Percentiles rank a stretch among this genome's conserved stretches.
phyloP scores from a whole-genome alignment of 2,888 invertebrate genomes.

The Lasius fuliginosus region DNA sequence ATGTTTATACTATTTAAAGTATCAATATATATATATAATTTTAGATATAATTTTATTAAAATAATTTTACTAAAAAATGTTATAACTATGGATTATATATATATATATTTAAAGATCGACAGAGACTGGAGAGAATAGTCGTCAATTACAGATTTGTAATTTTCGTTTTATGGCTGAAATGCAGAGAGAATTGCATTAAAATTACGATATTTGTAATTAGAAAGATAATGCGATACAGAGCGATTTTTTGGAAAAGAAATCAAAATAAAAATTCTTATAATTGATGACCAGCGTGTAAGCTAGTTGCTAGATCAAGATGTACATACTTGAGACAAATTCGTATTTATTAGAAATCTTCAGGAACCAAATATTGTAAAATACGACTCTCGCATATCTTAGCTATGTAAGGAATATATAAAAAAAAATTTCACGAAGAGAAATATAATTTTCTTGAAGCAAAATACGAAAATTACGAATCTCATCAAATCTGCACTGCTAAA shows the following conservation, averaged over 20 bases:
- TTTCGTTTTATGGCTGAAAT: background rate
- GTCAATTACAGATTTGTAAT: background rate
- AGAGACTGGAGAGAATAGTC: background rate
- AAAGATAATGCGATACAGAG: too few relatives aligned
- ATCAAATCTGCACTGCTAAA: background rate
- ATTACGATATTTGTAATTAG: background rate
- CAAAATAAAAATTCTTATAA: background rate
- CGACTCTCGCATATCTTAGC: background rate
- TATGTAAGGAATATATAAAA: background rate
- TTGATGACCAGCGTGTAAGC: background rate
- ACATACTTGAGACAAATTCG: too few relatives aligned
- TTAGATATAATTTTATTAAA: background rate
- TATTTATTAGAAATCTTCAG: background rate
- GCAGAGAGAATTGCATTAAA: background rate
- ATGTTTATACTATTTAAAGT: background rate
- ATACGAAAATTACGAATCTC: background rate
- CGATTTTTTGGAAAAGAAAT: background rate
- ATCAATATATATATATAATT: background rate
- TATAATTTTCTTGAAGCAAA: background rate
- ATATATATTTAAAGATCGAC: background rate
- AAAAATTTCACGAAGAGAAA: background rate
- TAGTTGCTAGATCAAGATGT: too few relatives aligned
- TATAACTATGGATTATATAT: background rate
- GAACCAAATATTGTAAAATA: background rate
- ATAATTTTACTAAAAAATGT: background rate